Evolutionary conservation across 2,113 vertebrate species (phyloP).

Genomic region (Antechinus stuartii): DNA sequence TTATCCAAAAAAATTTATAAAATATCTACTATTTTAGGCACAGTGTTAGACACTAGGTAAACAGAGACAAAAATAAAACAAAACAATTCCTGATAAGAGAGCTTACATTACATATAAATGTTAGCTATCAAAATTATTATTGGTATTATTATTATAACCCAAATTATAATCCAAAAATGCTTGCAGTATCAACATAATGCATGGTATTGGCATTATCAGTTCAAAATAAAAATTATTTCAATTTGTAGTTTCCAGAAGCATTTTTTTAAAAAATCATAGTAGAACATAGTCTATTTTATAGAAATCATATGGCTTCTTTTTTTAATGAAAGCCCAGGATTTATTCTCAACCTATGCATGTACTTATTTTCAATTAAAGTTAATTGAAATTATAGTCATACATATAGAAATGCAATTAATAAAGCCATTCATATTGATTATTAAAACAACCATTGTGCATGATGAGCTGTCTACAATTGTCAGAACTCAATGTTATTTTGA

Average conservation of each 20-base stretch:
- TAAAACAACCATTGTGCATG: constrained; percentile 20
- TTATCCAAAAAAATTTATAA: constrained; percentile 9
- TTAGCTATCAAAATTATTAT: not conserved
- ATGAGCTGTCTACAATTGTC: constrained; percentile 25
- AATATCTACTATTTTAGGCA: not conserved
- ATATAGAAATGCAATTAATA: constrained; percentile 31
- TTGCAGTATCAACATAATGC: not conserved
- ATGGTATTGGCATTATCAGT: not conserved
- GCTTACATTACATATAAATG: not conserved
- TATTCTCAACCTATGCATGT: not conserved
- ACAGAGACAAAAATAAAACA: not conserved
- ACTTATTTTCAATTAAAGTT: constrained; percentile 25
- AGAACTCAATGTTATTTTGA: constrained; percentile 41
- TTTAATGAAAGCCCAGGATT: constrained; percentile 12
- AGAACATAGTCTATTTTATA: not conserved
- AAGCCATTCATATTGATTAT: constrained; percentile 25
- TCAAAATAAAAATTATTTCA: not conserved
- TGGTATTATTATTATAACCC: not conserved
- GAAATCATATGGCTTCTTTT: constrained; percentile 4
- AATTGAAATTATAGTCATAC: constrained; percentile 2
- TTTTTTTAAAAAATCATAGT: not conserved
- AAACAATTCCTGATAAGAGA: not conserved
- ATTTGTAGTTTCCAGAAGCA: not conserved
- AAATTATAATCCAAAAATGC: not conserved
- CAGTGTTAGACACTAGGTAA: not conserved